Conservation (phyloP, 2,797 vertebrate genomes). For the Sylvilagus floridanus region DNA sequence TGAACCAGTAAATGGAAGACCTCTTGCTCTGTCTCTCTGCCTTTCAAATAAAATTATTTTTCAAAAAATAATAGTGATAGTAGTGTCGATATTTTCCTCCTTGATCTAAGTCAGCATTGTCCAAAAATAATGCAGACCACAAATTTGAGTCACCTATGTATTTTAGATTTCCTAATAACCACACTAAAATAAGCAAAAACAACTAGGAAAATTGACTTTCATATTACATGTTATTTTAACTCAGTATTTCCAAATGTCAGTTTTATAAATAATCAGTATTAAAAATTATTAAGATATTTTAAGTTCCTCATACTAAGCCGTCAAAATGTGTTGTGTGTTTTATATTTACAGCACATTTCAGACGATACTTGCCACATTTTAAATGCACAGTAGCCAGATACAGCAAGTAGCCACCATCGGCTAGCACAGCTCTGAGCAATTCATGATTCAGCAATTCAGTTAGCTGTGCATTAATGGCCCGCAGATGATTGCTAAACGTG, state of each 20-base stretch:
- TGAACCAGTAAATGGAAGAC: no score
- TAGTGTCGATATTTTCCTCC: background rate
- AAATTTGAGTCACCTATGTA: background rate
- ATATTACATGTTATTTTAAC: background rate
- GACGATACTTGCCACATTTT: background rate
- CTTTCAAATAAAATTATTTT: no score
- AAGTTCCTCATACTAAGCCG: background rate
- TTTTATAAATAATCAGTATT: background rate
- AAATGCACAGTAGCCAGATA: background rate
- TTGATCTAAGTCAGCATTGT: background rate
- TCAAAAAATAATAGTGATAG: background rate
- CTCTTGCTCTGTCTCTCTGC: no score
- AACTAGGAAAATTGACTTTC: background rate
- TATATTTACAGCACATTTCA: background rate
- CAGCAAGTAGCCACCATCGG: background rate
- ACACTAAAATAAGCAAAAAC: background rate
- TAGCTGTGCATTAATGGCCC: background rate
- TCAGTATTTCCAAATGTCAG: background rate
- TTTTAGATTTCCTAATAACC: slow-evolving; percentile 38
- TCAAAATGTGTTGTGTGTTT: background rate
- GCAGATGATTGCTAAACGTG: background rate
- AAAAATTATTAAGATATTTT: slow-evolving; percentile 4
- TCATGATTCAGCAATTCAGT: no score
- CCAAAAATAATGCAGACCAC: background rate
- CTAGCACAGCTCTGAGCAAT: background rate